Conservation (phyloP, 2,797 vertebrate genomes). For the Decapterus maruadsi region DNA sequence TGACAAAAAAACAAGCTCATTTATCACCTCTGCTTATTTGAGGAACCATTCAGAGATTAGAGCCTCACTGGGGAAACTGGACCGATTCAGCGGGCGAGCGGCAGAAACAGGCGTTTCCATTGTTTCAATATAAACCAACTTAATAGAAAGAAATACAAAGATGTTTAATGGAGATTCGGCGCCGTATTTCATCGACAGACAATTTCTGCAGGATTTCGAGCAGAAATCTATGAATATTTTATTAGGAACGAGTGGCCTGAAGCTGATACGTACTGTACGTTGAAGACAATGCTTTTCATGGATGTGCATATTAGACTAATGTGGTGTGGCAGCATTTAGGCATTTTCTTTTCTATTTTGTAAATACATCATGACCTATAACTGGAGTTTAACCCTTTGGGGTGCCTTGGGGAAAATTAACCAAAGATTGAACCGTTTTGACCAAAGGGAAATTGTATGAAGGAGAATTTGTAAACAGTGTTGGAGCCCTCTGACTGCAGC, state of each 20-base stretch:
- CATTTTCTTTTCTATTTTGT: slow-evolving; percentile 18
- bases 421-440: slow-evolving; percentile 23
- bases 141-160: slow-evolving; percentile 16
- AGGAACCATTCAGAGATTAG: slow-evolving; percentile 43
- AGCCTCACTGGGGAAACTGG: slow-evolving; percentile 33
- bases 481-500: slow-evolving; percentile 65
- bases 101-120: slow-evolving; percentile 1
- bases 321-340: slow-evolving; percentile 35
- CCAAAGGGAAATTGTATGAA: slow-evolving; percentile 28
- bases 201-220: slow-evolving; percentile 34
- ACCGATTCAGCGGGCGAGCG: slow-evolving; percentile 23
- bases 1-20: slow-evolving; percentile 52
- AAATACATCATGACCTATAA: slow-evolving; percentile 33
- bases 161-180: slow-evolving; percentile 9
- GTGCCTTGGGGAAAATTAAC: slow-evolving; percentile 7
- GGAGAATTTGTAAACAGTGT: slow-evolving; percentile 38
- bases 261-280: neutral
- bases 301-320: neutral
- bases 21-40: slow-evolving; percentile 64
- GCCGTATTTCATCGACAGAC: slow-evolving; percentile 22
- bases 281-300: neutral
- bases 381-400: slow-evolving; percentile 33
- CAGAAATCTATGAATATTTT: slow-evolving; percentile 39
- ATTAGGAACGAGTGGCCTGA: slow-evolving; percentile 15
- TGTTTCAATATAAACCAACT: slow-evolving; percentile 20